A percentile compares a stretch with the other conserved stretches of the same genome.
Conservation (phyloP, 2,113 vertebrate genomes). For the Herpailurus yagouaroundi region DNA sequence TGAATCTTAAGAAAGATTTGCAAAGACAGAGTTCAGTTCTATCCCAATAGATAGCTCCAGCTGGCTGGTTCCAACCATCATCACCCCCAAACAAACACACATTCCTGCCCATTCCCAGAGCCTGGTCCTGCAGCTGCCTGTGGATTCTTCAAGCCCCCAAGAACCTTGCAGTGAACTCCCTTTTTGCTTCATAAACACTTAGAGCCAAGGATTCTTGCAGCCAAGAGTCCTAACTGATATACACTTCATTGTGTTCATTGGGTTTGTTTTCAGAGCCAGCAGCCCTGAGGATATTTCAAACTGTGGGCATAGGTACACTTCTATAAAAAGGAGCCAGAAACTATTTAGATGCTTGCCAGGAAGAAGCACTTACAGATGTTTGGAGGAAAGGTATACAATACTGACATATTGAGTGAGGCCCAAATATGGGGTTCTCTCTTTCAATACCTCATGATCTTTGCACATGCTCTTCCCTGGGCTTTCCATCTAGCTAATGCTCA, state of each 20-base stretch:
- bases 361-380: background rate
- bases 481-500: background rate
- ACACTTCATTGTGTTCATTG: background rate
- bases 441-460: background rate
- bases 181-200: background rate
- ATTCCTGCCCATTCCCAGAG: background rate
- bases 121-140: background rate
- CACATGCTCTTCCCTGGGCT: background rate
- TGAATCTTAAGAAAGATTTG: background rate
- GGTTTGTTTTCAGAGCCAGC: background rate
- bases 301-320: background rate
- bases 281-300: constrained; percentile 6
- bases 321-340: background rate
- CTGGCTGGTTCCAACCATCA: background rate
- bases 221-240: background rate
- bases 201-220: background rate
- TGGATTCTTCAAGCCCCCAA: background rate
- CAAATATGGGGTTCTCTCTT: background rate
- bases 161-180: background rate
- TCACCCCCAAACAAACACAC: background rate
- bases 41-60: background rate
- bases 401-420: background rate
- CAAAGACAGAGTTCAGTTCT: background rate
- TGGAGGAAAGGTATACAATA: background rate
- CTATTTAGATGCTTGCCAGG: background rate